A percentile compares a stretch with the other conserved stretches of the same genome.
phyloP scores from a whole-genome alignment of 2,113 vertebrate species.

The Noctilio leporinus region DNA sequence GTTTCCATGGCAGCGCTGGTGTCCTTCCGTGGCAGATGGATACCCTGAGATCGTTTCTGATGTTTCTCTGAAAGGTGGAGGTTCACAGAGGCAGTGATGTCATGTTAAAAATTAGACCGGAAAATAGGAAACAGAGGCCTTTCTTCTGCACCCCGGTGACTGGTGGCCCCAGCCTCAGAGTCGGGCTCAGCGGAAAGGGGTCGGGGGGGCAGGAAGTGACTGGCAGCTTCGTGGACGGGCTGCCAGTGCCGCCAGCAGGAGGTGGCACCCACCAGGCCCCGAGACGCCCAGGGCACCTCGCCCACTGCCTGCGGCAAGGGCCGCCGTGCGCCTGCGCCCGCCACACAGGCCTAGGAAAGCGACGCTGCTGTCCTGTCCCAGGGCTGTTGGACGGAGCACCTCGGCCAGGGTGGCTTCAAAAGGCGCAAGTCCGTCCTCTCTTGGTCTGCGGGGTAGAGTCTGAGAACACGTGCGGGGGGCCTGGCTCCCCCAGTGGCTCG shows the following conservation, averaged over 20 bases:
- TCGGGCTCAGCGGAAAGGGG: not conserved
- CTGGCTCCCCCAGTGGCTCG: fast-evolving
- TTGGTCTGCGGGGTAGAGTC: not conserved
- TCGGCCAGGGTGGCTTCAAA: not conserved
- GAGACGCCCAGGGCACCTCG: not conserved
- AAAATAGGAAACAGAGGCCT: not conserved
- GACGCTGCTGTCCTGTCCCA: not conserved
- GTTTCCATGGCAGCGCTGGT: not conserved
- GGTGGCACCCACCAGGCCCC: not conserved
- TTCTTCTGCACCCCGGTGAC: too few relatives aligned
- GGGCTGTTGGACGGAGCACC: not conserved
- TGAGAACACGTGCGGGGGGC: not conserved
- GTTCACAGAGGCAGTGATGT: not conserved
- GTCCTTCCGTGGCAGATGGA: not conserved
- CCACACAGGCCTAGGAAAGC: too few relatives aligned
- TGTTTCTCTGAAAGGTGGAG: not conserved
- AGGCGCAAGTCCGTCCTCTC: too few relatives aligned
- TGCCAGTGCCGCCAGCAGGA: too few relatives aligned
- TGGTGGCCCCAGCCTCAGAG: not conserved
- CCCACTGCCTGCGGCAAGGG: not conserved
- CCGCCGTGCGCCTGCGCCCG: not conserved
- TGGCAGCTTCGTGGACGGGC: too few relatives aligned
- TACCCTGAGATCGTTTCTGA: not conserved
- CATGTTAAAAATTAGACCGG: not conserved
- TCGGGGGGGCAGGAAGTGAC: too few relatives aligned